Conservation (phyloP, 1,140 invertebrate genomes). For the Penaeus indicus region DNA sequence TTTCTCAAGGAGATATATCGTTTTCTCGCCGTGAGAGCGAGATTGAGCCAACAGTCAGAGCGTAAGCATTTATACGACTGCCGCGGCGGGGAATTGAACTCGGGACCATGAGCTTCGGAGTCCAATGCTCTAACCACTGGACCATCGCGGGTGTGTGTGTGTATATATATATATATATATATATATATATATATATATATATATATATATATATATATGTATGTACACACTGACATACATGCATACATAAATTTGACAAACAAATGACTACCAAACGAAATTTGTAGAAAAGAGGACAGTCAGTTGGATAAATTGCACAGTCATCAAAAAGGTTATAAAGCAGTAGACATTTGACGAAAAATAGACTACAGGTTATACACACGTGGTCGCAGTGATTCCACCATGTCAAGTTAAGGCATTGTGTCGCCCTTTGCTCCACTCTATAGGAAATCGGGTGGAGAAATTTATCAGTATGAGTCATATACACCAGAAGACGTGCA, state of each 20-base stretch:
- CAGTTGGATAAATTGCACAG: slow-evolving; percentile 53
- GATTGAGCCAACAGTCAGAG: no score
- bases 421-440: slow-evolving; percentile 67
- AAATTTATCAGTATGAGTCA: slow-evolving; percentile 63
- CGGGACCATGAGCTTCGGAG: no score
- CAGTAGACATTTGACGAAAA: slow-evolving; percentile 59
- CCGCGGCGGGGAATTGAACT: no score
- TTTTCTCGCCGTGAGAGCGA: no score
- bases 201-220: no score
- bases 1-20: no score
- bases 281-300: slow-evolving; percentile 52
- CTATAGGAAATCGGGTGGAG: slow-evolving; percentile 66
- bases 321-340: slow-evolving; percentile 41
- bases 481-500: slow-evolving; percentile 47
- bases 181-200: no score
- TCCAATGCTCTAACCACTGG: no score
- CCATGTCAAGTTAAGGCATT: slow-evolving; percentile 67
- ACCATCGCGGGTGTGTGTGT: no score
- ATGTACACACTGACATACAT: no score
- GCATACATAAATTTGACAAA: slow-evolving; percentile 14
- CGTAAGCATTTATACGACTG: no score
- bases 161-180: no score
- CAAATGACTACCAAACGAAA: slow-evolving; percentile 50
- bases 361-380: slow-evolving; percentile 67
- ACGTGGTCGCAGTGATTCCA: slow-evolving; percentile 66